Evolutionary conservation across 1,140 invertebrate genomes (phyloP), one percentile per base, ranked within the genome.

Genomic region (Penaeus indicus): DNA sequence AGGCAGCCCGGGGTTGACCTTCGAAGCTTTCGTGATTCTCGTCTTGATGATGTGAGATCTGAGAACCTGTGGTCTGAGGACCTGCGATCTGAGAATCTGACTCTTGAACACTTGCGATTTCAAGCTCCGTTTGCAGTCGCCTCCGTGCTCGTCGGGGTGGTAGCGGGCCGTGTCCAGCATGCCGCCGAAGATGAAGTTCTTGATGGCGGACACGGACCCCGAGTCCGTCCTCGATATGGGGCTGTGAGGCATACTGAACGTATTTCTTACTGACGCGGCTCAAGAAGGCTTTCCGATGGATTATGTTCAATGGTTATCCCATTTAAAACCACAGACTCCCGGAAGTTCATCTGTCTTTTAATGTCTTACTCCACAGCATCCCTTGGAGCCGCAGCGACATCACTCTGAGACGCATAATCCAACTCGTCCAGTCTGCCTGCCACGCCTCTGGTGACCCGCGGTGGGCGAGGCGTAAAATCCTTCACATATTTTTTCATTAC

Each of bases 201-300:
- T 88, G 67, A 88, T 88, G 80, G 86, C 86, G 18, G 86, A 88
- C 11, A 88, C 86, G 47, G 86, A 88, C 63, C 86, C 86, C 38
- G 79, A 25, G 18, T 88, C 86, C 4, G 86, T 88, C 21, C 86
- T 77, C 21, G 86, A 88, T 54, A 88, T 88, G 64, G 86, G 81
- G n/a, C 86, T 88, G 13, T 88, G 86, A 82, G 86, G 86, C 86
- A 88, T 88, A 19, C 18, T 88, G 80, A n/a, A 11, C 19, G 19
- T 47, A 16, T 54, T 22, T 32, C 22, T 22, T 0, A 19, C n/a
- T 54, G 42, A 60, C 21, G 42, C n/a, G 47, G 47, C 47, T 54
- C 47, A 54, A 54, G 47, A 38, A 38, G 38, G 38, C 5, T 38
- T 38, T 38, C 38, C 2, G 38, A 38, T 38, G 38, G 38, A 5